Evolutionary conservation across 2,113 vertebrate species (phyloP).

Genomic region (Cyanoliseus patagonus): DNA sequence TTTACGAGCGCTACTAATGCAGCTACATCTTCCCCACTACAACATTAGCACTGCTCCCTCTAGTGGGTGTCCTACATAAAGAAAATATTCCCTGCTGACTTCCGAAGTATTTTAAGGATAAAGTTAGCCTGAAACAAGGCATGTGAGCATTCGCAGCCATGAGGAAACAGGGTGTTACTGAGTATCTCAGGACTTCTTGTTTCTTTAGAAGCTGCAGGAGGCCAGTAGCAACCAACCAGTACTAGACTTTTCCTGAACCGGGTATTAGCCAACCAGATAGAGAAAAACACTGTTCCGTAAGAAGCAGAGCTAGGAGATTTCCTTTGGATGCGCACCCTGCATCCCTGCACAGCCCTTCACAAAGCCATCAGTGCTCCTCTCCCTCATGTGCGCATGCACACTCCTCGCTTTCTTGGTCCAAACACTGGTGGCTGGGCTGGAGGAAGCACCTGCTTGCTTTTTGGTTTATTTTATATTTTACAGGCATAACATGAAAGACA

Average conservation of each 20-base stretch:
- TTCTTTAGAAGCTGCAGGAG: not conserved
- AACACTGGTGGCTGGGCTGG: rapidly evolving
- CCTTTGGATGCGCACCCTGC: not conserved
- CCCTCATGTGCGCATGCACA: not conserved
- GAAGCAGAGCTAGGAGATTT: not conserved
- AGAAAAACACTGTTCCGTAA: not conserved
- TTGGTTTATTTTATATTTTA: not conserved
- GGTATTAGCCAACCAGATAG: not conserved
- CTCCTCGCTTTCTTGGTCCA: not conserved
- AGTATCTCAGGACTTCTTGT: not conserved
- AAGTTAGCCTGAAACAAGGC: not conserved
- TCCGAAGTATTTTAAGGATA: rapidly evolving
- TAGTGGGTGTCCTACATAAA: not conserved
- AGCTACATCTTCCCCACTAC: not conserved
- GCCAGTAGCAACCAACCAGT: not conserved
- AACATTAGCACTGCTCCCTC: conserved; percentile 30
- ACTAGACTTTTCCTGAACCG: not conserved
- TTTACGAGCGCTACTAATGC: rapidly evolving
- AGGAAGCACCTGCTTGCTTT: not conserved
- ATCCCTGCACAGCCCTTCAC: not conserved
- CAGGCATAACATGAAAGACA: not conserved
- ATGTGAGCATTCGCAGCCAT: not conserved
- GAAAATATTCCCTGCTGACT: not conserved
- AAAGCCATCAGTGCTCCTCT: not conserved
- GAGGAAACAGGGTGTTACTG: not conserved